Evolutionary conservation across 92 coral and sea anemone species (phyloP).

Genomic region (Diadumene lineata): DNA sequence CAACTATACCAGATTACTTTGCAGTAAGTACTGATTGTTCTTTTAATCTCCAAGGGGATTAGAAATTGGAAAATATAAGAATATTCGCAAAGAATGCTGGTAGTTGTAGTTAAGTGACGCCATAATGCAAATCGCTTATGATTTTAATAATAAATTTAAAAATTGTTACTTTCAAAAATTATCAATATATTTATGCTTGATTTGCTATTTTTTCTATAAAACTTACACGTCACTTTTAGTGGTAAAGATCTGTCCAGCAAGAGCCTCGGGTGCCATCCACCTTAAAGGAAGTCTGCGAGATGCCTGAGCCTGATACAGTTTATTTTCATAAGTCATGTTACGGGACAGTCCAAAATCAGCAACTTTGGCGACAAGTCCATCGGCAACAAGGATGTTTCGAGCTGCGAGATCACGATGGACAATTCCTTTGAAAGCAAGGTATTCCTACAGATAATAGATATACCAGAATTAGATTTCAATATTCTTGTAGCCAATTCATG

Average conservation of each 20-base stretch:
- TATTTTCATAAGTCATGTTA: not conserved
- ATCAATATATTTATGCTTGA: no score
- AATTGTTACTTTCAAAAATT: no score
- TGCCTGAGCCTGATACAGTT: not conserved
- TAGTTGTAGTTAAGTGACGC: not conserved
- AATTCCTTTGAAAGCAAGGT: not conserved
- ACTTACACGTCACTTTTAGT: constrained; percentile 6
- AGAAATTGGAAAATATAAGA: no score
- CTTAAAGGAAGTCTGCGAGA: not conserved
- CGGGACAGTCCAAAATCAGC: not conserved
- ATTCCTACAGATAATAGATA: not conserved
- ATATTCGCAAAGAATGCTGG: not conserved
- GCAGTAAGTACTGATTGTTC: no score
- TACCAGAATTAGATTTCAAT: no score
- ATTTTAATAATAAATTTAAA: no score
- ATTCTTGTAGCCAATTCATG: no score
- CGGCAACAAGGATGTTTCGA: constrained; percentile 23
- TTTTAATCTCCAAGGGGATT: no score
- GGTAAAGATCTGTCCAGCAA: not conserved
- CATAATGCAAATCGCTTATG: no score
- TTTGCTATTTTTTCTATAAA: not conserved
- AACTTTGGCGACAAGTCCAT: not conserved
- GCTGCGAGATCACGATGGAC: constrained; percentile 18
- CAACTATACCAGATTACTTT: no score
- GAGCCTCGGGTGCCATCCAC: constrained; percentile 2